Conservation (phyloP, 1,140 invertebrate genomes). For the Drosophila albomicans region DNA sequence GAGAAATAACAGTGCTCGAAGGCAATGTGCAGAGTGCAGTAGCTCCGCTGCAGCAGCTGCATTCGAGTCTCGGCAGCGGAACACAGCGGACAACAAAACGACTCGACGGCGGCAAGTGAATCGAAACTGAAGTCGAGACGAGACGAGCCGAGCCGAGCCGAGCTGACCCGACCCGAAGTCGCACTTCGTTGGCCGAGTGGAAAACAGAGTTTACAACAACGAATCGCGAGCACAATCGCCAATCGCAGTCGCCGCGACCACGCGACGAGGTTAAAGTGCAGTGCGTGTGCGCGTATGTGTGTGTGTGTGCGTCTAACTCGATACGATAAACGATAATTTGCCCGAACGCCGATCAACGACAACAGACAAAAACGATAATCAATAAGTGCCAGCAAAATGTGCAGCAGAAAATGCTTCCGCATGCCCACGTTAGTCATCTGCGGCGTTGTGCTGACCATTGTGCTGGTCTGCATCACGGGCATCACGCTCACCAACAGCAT, state of each 20-base stretch:
- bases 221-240: constrained; percentile 1
- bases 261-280: constrained; percentile 25
- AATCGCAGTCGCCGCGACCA: neutral
- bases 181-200: neutral
- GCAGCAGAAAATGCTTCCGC: constrained; percentile 82
- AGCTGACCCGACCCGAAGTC: neutral
- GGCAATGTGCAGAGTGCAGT: constrained; percentile 39
- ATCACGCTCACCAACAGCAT: constrained; percentile 83
- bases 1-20: constrained; percentile 15
- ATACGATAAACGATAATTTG: constrained; percentile 10
- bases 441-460: constrained; percentile 80
- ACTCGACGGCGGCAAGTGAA: constrained; percentile 84
- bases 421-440: constrained; percentile 83
- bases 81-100: constrained; percentile 85
- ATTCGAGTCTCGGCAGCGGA: constrained; percentile 80
- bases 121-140: neutral
- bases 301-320: neutral
- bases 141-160: neutral
- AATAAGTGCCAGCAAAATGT: constrained; percentile 64
- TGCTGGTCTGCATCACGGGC: constrained; percentile 84
- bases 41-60: constrained; percentile 53
- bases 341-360: constrained; percentile 5
- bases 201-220: constrained; percentile 9
- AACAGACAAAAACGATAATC: neutral
- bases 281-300: too few species aligned